Percentiles rank a stretch among this genome's conserved stretches.
These are phyloP conservation scores for Drosophila nigricruria DNA, from an alignment of 2,888 invertebrate species.

Conservation along the genomic window DNA sequence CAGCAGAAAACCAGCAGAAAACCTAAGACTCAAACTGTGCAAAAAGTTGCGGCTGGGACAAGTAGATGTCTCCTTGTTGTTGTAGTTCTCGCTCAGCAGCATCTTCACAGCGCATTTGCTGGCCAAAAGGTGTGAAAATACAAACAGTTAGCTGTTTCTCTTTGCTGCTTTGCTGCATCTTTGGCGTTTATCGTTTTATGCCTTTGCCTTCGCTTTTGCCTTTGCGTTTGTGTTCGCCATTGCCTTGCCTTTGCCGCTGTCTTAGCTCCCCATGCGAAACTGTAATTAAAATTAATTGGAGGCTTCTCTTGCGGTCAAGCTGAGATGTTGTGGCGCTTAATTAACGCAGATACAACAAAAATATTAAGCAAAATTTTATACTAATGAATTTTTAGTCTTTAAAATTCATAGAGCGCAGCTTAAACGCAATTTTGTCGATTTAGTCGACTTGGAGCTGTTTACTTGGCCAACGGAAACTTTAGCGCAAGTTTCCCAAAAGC, in stretches of 20 bases:
- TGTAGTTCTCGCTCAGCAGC: slow-evolving; percentile 29
- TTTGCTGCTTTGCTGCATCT: slow-evolving; percentile 58
- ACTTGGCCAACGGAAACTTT: slow-evolving; percentile 47
- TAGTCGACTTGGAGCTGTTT: slow-evolving; percentile 30
- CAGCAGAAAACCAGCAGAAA: slow-evolving; percentile 24
- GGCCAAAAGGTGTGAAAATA: slow-evolving; percentile 78
- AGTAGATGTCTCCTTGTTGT: slow-evolving; percentile 40
- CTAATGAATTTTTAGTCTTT: slow-evolving; percentile 64
- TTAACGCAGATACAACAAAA: slow-evolving; percentile 55
- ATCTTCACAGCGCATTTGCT: slow-evolving; percentile 74
- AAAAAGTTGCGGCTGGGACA: slow-evolving; percentile 48
- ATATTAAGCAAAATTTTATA: slow-evolving; percentile 12
- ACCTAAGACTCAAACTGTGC: slow-evolving; percentile 48
- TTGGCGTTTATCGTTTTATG: slow-evolving; percentile 54
- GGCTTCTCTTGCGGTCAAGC: slow-evolving; percentile 69
- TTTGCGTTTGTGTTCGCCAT: not conserved
- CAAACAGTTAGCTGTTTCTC: slow-evolving; percentile 67
- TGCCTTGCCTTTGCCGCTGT: not conserved
- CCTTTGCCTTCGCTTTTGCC: slow-evolving; percentile 24
- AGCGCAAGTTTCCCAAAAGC: slow-evolving; percentile 72
- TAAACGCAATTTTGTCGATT: slow-evolving; percentile 28
- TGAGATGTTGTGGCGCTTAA: slow-evolving; percentile 56
- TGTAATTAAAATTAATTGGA: slow-evolving; percentile 80
- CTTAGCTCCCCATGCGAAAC: slow-evolving; percentile 49
- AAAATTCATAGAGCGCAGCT: slow-evolving; percentile 52